A percentile compares a stretch with the other conserved stretches of the same genome.
phyloP scores from a whole-genome alignment of 37 sponge, comb jelly and placozoan genomes.

The Corticium candelabrum region DNA sequence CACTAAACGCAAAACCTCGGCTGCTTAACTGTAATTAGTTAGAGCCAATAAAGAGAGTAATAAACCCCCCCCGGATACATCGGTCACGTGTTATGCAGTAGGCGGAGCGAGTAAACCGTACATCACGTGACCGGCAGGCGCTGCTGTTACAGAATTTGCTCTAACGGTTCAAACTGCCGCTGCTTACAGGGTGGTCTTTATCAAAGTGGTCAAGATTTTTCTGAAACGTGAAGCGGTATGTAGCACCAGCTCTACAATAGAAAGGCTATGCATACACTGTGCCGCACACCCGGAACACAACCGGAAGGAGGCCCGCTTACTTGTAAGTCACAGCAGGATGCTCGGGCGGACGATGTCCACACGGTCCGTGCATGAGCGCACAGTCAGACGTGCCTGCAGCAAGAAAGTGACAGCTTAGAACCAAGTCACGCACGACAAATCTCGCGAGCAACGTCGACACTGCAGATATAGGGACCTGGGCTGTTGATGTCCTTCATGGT shows the following conservation, averaged over 20 bases:
- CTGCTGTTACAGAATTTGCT: too few species aligned
- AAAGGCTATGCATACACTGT: too few species aligned
- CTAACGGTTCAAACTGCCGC: too few species aligned
- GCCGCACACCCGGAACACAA: too few species aligned
- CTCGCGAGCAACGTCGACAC: not conserved
- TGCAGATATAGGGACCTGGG: conserved; percentile 25
- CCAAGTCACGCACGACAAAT: not conserved
- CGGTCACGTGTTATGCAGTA: too few species aligned
- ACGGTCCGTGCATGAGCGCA: conserved; percentile 18
- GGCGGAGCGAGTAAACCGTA: too few species aligned
- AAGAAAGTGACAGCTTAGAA: not conserved
- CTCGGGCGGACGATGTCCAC: conserved; percentile 28
- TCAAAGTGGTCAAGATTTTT: conserved; percentile 77
- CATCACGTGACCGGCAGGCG: too few species aligned
- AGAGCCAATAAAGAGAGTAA: too few species aligned
- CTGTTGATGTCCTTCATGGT: conserved; percentile 34
- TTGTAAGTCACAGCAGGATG: conserved; percentile 10
- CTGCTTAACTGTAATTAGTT: too few species aligned
- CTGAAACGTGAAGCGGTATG: conserved; percentile 45
- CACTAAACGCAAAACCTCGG: too few species aligned
- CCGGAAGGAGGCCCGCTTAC: conserved; percentile 22
- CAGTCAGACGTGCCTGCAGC: conserved; percentile 55
- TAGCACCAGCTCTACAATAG: conserved; percentile 36
- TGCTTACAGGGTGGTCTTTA: conserved; percentile 27
- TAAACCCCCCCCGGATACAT: too few species aligned